A percentile compares a stretch with the other conserved stretches of the same genome.
Conservation (phyloP, 2,888 invertebrate genomes). For the Phania funesta region DNA sequence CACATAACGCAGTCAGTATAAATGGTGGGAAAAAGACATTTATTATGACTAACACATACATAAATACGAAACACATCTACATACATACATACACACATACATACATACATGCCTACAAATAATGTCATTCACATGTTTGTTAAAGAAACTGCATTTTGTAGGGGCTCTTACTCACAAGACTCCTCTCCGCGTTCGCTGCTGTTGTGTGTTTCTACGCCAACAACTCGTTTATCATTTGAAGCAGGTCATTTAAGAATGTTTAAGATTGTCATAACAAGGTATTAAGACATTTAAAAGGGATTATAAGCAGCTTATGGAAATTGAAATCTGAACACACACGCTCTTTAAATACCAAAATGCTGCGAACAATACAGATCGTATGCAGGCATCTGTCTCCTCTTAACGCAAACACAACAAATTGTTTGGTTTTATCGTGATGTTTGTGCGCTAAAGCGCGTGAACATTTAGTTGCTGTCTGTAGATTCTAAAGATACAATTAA, state of each 20-base stretch:
- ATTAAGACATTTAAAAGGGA: conserved; percentile 67
- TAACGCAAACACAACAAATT: conserved; percentile 49
- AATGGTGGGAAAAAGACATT: conserved; percentile 57
- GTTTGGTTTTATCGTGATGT: conserved; percentile 20
- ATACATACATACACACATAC: not conserved
- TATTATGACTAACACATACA: conserved; percentile 38
- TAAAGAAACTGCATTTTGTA: conserved; percentile 32
- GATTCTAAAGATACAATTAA: conserved; percentile 54
- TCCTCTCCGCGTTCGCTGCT: not conserved
- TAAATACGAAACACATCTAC: not conserved
- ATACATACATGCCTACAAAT: not conserved
- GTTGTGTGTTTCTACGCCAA: not conserved
- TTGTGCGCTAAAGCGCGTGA: conserved; percentile 31
- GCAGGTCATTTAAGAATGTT: conserved; percentile 61
- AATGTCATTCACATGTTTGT: conserved; percentile 33
- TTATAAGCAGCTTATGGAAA: conserved; percentile 66
- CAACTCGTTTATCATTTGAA: conserved; percentile 51
- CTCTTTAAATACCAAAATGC: conserved; percentile 17
- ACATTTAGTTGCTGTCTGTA: conserved; percentile 39
- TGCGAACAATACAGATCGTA: conserved; percentile 3
- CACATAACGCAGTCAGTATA: conserved; percentile 14
- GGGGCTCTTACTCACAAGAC: conserved; percentile 18
- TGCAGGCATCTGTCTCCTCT: not conserved
- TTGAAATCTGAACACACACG: conserved; percentile 54
- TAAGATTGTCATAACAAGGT: conserved; percentile 67